Evolutionary conservation across 2,797 vertebrate species (phyloP), one percentile per base, ranked within the genome.

Genomic region (Lithobates pipiens): DNA sequence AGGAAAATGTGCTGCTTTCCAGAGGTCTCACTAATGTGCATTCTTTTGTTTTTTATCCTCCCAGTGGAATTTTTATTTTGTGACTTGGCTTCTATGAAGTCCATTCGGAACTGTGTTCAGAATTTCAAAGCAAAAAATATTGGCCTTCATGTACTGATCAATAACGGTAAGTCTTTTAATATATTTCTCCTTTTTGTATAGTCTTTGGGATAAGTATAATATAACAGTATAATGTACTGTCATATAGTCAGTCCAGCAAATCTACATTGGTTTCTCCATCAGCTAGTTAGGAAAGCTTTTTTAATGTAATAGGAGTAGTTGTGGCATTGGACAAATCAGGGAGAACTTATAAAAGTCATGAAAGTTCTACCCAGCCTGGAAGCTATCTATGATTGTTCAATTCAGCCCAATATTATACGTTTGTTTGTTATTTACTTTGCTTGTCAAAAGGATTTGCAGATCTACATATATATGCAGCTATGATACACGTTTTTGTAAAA

Each of bases 41-140:
- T 82, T 69, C 0, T 0, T 27, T 84, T 77, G 57, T 32, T 72
- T 88, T 2, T 25, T 0, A 78, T 0, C 71, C 68, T 88, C 80
- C 10, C 93, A 99, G 98, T 95, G 88, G 96, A 98, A 88, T 99
- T 97, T 88, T 80, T 96, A 74, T 95, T 93, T 83, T 88, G 97
- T 85, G 95, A 99, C 90, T 93, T 99, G 94, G 94, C 96, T 32
- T 99, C 97, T 13, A 92, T 97, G 91, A 94, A 91, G 39, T 98
- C 96, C 2, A 92, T 98, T 86, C 89, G 91, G 11, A 89, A 93
- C 71, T 99, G 97, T 88, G 96, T 91, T 5, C 91, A 93, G 87
- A 81, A 2, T 9, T 98, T 97, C 93, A 94, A 89, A 91, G 88
- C 76, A 88, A 93, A 93, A 91, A 89, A 91, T 3, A 92, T 96